Base-by-base conservation (phyloP, 1,140 invertebrate species). In the Drosophila kurseongensis region DNA sequence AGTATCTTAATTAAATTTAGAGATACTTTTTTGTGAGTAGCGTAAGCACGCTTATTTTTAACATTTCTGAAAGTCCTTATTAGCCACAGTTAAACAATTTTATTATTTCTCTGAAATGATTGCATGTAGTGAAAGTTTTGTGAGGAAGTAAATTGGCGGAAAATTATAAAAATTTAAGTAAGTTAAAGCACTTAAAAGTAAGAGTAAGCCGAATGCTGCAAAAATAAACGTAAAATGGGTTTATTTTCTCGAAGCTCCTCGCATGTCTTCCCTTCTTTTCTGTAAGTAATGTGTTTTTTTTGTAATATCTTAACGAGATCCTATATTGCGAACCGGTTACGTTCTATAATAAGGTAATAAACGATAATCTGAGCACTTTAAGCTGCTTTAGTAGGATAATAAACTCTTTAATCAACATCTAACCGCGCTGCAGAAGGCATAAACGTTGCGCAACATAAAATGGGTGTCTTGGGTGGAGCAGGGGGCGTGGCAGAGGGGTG, bases 331-430 rank as follows among this genome's bases (percentile, higher is more conserved):
- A 66, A 9, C 48, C 13, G 44, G 48, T 47, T 69, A 16, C 10
- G 29, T 41, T 56, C 36, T 47, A 32, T 47, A 57, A 48, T 36
- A 71, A 29, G 32, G 36, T 47, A 27, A 35, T 57, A 69, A 69
- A 38, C 42, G 66, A 44, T 72, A 71, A 72, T 71, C 68, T 50
- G 44, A 29, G 52, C 67, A 29, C 38, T 42, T 58, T 50, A 61
- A 73, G 65, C 35, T 27, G 23, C 8, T 35, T 61, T 61, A 47
- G 29, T 32, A 14, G 40, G n/a, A 36, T 45, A 36, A 52, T 73
- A 61, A 74, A 79, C 35, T 27, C 69, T 74, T 67, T 79, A 59
- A 52, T 41, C 56, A 67, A 52, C 42, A 45, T 57, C 44, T 65
- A 27, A 36, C 51, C 68, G 32, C 48, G 42, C 18, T 47, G 42